Base-by-base conservation (phyloP, 2,797 vertebrate species). In the Eleutherodactylus coqui region DNA sequence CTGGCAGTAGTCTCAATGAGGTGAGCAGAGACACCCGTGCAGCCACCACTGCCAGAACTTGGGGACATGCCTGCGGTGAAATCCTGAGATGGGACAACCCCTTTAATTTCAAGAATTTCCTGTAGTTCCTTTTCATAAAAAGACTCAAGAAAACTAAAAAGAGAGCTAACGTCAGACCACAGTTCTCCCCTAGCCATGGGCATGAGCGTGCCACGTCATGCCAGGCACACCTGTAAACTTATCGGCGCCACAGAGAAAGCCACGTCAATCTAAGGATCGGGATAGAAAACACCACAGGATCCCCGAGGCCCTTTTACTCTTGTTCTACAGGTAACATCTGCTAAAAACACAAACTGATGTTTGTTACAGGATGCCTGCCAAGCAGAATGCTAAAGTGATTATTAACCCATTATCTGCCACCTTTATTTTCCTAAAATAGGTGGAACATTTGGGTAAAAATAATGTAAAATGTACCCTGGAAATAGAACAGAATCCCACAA, bases 271-370 rank as follows among this genome's bases (percentile, higher is more conserved):
- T 21, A 7, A 4, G 49, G 72, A 62, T 60, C 29, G 51, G 32
- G 55, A 41, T 32, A 47, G 13, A 72, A 16, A 51, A 51, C 4
- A 34, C 83, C 62, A 38, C 5, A 29, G 21, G 9, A 34, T 62
- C 49, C 75, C 75, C 13, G 6, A 29, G 81, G 81, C 75, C 17
- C 55, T 16, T 76, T 9, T 69, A 78, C 64, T 78, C 73, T 77
- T 77, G 51, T 75, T 86, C 82, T 83, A 87, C 86, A 87, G 81
- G 80, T 78, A 83, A 87, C 85, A 87, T 81, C 85, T 87, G 86
- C 81, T 79, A 79, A 73, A 45, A 83, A 86, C 69, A 86, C 49
- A 80, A 72, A 85, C 78, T 53, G 53, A 62, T 58, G 43, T 69
- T 60, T 72, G 69, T 81, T 36, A 62, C 1, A 62, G 85, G 78